phyloP scores from a whole-genome alignment of 2,113 vertebrate species.

The Urocynchramus pylzowi region DNA sequence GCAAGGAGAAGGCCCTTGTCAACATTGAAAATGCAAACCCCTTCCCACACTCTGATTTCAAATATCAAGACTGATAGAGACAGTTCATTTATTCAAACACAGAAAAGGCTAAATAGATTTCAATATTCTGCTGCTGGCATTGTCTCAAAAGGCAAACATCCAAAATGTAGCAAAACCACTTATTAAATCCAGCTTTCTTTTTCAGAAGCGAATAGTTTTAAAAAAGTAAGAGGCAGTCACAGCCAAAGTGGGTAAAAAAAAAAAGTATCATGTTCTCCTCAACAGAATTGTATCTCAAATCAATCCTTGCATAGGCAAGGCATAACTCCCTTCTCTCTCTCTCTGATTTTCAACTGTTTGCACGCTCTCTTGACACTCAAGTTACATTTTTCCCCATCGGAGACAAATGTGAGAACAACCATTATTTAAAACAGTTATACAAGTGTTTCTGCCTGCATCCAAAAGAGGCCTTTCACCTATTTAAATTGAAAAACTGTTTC shows the following conservation, averaged over 20 bases:
- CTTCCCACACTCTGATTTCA: neutral
- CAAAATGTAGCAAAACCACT: neutral
- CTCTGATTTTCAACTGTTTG: neutral
- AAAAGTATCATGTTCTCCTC: neutral
- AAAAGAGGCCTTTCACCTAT: neutral
- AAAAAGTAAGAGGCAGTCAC: neutral
- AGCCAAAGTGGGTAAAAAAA: neutral
- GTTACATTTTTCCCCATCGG: neutral
- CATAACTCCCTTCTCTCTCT: neutral
- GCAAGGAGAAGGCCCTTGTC: neutral
- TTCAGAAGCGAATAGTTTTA: neutral
- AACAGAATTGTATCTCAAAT: neutral
- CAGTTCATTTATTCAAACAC: neutral
- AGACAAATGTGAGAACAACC: neutral
- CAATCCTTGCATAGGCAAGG: neutral
- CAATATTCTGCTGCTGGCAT: neutral
- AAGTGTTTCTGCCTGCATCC: neutral
- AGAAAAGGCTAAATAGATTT: neutral
- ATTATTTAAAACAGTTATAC: neutral
- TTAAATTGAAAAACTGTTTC: conserved; percentile 20
- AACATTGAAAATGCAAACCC: neutral
- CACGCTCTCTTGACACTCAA: neutral
- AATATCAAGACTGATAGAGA: neutral
- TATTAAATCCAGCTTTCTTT: neutral
- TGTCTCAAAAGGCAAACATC: neutral